Conservation (phyloP, 2,888 invertebrate genomes). For the Ceramica pisi region DNA sequence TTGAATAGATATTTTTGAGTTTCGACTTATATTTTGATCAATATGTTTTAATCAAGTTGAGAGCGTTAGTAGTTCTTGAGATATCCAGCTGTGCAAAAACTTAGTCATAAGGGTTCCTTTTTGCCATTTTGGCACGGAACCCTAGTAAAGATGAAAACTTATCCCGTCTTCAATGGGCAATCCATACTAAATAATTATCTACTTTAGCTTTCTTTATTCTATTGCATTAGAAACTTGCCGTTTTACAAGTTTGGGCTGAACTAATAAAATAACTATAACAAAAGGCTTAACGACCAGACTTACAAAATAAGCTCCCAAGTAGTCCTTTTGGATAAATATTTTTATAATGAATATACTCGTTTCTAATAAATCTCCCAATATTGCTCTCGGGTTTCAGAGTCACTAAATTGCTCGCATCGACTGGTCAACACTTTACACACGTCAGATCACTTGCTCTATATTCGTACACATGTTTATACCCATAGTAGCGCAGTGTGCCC, state of each 20-base stretch:
- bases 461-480: constrained; percentile 7
- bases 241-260: too few relatives aligned
- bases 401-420: constrained; percentile 2
- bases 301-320: not conserved
- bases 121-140: too few relatives aligned
- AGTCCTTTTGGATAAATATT: not conserved
- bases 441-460: constrained; percentile 7
- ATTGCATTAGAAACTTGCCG: not conserved
- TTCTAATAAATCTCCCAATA: not conserved
- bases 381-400: not conserved
- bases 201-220: not conserved
- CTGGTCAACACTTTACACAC: not conserved
- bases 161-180: not conserved
- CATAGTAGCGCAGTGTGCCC: constrained; percentile 1
- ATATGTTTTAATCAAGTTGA: too few relatives aligned
- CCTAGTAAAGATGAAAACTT: not conserved
- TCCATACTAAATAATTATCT: not conserved
- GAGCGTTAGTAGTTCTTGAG: too few relatives aligned
- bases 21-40: too few relatives aligned
- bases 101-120: too few relatives aligned
- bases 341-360: not conserved
- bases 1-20: too few relatives aligned
- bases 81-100: too few relatives aligned
- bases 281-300: not conserved
- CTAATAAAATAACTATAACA: not conserved